Conservation (phyloP, 2,113 vertebrate genomes). For the Erinaceus europaeus region DNA sequence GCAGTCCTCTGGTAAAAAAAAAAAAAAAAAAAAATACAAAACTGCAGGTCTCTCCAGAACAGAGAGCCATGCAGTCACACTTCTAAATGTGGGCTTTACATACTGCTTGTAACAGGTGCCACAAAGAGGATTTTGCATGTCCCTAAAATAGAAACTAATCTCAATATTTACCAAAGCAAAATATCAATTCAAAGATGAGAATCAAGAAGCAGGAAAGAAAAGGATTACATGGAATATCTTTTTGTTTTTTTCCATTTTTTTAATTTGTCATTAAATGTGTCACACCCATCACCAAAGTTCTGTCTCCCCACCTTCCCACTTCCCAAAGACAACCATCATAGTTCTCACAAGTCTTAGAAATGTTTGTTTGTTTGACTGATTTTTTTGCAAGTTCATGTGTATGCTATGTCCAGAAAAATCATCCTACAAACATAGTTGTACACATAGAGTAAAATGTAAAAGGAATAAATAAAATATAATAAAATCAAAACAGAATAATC, state of each 20-base stretch:
- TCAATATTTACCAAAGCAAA: not conserved
- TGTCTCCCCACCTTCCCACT: too few relatives aligned
- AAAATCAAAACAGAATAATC: too few relatives aligned
- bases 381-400: too few relatives aligned
- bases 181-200: not conserved
- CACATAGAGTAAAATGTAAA: not conserved
- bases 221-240: not conserved
- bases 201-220: not conserved
- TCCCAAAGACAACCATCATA: too few relatives aligned
- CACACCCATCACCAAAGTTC: too few relatives aligned
- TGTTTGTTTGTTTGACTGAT: too few relatives aligned
- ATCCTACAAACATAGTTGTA: not conserved
- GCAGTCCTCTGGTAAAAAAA: too few relatives aligned
- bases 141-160: not conserved
- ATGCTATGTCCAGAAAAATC: not conserved
- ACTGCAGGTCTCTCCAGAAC: not conserved
- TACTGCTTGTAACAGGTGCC: not conserved
- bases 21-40: too few relatives aligned
- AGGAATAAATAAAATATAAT: not conserved
- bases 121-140: not conserved
- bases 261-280: too few relatives aligned
- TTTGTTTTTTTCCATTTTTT: too few relatives aligned
- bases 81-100: not conserved
- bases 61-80: slow-evolving; percentile 15
- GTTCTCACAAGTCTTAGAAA: too few relatives aligned